These are phyloP conservation scores for Forpus xanthops DNA, from an alignment of 2,797 vertebrate genomes.

Conservation along the genomic window DNA sequence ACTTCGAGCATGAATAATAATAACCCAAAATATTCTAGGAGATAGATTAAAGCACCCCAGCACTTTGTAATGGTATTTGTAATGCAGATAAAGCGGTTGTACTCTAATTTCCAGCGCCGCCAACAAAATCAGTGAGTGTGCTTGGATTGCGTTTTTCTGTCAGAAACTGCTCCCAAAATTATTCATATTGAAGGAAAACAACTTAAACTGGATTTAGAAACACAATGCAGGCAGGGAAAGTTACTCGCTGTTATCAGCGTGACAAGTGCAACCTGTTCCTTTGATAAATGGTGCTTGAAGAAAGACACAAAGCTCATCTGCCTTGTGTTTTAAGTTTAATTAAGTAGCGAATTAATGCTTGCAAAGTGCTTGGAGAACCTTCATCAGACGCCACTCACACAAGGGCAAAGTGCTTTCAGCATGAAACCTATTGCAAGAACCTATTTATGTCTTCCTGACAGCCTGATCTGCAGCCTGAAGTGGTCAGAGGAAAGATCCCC, in stretches of 20 bases:
- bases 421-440: background rate
- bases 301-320: slow-evolving; percentile 56
- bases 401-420: background rate
- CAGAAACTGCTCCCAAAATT: slow-evolving; percentile 53
- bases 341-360: slow-evolving; percentile 61
- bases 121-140: slow-evolving; percentile 64
- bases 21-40: slow-evolving; percentile 22
- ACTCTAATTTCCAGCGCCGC: slow-evolving; percentile 61
- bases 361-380: slow-evolving; percentile 44
- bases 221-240: slow-evolving; percentile 44
- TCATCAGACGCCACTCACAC: background rate
- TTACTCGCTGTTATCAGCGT: slow-evolving; percentile 47
- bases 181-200: slow-evolving; percentile 68
- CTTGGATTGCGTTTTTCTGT: slow-evolving; percentile 66
- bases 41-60: slow-evolving; percentile 65
- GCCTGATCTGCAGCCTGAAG: slow-evolving; percentile 27
- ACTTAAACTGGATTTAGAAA: slow-evolving; percentile 62
- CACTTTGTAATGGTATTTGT: slow-evolving; percentile 67
- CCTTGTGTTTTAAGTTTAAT: slow-evolving; percentile 64
- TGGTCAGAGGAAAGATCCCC: slow-evolving; percentile 30
- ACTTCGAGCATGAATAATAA: slow-evolving; percentile 66
- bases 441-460: slow-evolving; percentile 13
- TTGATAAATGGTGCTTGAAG: slow-evolving; percentile 63
- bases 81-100: slow-evolving; percentile 70
- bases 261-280: slow-evolving; percentile 64